phyloP scores from a whole-genome alignment of 2,888 invertebrate species.

The Palloptera scutellata region DNA sequence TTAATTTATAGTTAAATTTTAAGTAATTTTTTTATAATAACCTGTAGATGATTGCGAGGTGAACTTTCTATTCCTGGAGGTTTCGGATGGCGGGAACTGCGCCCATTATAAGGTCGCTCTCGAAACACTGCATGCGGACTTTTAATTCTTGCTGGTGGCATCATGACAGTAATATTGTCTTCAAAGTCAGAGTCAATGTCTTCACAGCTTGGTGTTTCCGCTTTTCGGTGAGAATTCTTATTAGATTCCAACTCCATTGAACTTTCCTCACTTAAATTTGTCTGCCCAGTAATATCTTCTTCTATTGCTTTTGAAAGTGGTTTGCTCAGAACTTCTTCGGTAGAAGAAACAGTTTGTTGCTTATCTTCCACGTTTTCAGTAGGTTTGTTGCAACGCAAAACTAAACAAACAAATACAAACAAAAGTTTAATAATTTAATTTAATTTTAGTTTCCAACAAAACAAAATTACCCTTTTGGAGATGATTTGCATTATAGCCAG shows the following conservation, averaged over 20 bases:
- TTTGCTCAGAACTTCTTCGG: not conserved
- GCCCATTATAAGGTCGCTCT: constrained; percentile 43
- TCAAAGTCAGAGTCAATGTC: constrained; percentile 67
- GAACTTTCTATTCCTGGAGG: constrained; percentile 65
- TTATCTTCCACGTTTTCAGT: constrained; percentile 20
- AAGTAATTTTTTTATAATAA: constrained; percentile 32
- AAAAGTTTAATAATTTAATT: not conserved
- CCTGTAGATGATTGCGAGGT: constrained; percentile 40
- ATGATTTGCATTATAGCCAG: constrained; percentile 74
- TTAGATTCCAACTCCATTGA: constrained; percentile 3
- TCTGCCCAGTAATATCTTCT: not conserved
- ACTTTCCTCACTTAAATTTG: not conserved
- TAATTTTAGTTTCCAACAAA: not conserved
- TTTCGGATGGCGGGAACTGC: constrained; percentile 55
- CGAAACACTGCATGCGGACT: constrained; percentile 38
- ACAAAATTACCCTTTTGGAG: constrained; percentile 47
- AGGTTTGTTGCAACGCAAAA: constrained; percentile 13
- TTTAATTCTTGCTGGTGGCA: constrained; percentile 64
- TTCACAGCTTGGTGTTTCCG: constrained; percentile 39
- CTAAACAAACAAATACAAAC: not conserved
- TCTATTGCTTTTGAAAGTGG: constrained; percentile 11
- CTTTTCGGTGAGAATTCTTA: constrained; percentile 12
- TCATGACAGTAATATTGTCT: constrained; percentile 70
- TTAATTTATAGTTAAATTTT: constrained; percentile 35
- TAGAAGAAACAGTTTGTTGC: not conserved